phyloP scores from a whole-genome alignment of 2,113 vertebrate genomes.

The Sceloporus tristichus region DNA sequence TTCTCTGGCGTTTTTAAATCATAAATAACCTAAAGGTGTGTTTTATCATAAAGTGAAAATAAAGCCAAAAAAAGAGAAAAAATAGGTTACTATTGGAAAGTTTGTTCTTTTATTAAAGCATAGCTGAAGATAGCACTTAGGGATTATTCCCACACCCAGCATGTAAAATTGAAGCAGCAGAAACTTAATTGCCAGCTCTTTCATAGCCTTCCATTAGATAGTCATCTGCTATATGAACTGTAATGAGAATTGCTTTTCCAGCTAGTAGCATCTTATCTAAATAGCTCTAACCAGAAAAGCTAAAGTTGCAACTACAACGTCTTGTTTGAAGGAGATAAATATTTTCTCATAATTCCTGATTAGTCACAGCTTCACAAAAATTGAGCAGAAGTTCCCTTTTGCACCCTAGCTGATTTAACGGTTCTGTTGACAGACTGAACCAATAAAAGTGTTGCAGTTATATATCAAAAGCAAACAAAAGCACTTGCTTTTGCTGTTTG shows the following conservation, averaged over 20 bases:
- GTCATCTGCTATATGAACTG: constrained; percentile 48
- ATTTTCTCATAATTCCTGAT: constrained; percentile 47
- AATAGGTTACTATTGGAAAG: constrained; percentile 23
- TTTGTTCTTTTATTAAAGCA: constrained; percentile 36
- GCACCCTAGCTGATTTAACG: background rate
- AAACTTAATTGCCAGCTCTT: constrained; percentile 50
- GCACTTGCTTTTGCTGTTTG: constrained; percentile 8
- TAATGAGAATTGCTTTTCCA: constrained; percentile 56
- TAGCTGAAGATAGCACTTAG: constrained; percentile 41
- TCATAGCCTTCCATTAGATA: constrained; percentile 43
- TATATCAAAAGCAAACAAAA: background rate
- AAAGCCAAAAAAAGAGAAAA: background rate
- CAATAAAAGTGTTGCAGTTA: constrained; percentile 5
- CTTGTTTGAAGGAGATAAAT: constrained; percentile 38
- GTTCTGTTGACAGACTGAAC: constrained; percentile 33
- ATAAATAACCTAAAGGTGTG: background rate
- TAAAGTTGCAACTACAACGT: constrained; percentile 6
- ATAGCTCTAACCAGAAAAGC: constrained; percentile 42
- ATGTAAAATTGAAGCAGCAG: constrained; percentile 38
- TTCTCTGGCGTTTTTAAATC: background rate
- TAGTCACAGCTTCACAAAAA: constrained; percentile 14
- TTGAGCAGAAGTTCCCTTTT: constrained; percentile 19
- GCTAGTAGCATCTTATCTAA: constrained; percentile 39
- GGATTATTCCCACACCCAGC: constrained; percentile 48
- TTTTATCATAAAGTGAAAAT: background rate